Conservation (phyloP, 2,888 invertebrate species). For the Poecilus cupreus region DNA sequence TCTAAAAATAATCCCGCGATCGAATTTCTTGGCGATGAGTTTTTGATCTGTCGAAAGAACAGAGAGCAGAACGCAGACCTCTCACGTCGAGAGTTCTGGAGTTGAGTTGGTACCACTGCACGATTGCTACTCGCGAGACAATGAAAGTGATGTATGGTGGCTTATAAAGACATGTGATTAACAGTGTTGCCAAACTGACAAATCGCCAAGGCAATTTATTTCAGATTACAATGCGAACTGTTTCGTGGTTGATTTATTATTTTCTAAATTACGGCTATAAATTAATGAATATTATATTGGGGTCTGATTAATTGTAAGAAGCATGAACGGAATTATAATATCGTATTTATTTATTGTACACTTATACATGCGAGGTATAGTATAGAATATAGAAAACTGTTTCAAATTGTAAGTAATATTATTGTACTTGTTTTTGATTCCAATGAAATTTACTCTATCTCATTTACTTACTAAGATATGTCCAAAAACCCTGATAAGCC, state of each 20-base stretch:
- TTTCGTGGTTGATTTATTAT: constrained; percentile 12
- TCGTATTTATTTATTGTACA: too few species aligned
- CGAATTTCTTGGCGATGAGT: background rate
- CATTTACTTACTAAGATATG: too few species aligned
- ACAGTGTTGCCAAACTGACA: constrained; percentile 4
- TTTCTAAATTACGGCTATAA: background rate
- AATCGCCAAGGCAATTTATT: constrained; percentile 6
- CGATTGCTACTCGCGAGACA: background rate
- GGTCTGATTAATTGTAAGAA: background rate
- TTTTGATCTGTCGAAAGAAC: constrained; percentile 16
- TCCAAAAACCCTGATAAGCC: too few species aligned
- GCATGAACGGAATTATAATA: too few species aligned
- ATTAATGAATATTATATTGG: background rate
- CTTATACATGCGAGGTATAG: too few species aligned
- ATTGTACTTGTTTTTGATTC: too few species aligned
- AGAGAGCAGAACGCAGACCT: background rate
- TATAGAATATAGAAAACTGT: too few species aligned
- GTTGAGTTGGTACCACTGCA: too few species aligned
- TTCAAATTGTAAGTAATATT: too few species aligned
- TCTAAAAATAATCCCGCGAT: background rate
- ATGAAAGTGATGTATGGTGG: constrained; percentile 10
- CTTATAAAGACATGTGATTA: constrained; percentile 12
- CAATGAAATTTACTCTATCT: too few species aligned
- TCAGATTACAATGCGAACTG: constrained; percentile 9
- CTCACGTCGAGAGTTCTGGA: too few species aligned